Evolutionary conservation across 2,888 invertebrate species (phyloP).

Genomic region (Hecatera dysodea): DNA sequence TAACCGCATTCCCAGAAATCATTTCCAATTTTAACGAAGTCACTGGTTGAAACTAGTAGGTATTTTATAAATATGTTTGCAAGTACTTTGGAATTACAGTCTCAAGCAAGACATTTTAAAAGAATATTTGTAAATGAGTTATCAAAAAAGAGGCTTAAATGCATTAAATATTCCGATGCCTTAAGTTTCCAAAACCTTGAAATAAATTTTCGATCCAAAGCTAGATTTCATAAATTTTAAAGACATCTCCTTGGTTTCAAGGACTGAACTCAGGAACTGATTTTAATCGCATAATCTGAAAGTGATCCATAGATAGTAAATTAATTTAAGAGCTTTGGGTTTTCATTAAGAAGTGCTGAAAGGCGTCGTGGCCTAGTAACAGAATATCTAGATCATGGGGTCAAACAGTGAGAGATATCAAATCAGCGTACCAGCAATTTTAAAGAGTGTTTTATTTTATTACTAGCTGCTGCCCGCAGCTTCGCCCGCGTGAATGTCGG

Average conservation of each 20-base stretch:
- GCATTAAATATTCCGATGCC: no score
- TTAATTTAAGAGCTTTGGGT: conserved; percentile 13
- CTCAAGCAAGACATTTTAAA: no score
- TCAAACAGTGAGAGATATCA: conserved; percentile 6
- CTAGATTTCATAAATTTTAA: conserved; percentile 16
- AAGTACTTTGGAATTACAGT: no score
- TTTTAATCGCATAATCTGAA: conserved; percentile 18
- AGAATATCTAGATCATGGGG: conserved; percentile 10
- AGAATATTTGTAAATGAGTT: no score
- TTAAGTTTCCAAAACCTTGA: not conserved
- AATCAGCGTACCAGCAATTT: conserved; percentile 18
- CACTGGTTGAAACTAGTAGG: no score
- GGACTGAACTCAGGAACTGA: conserved; percentile 3
- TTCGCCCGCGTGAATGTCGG: no score
- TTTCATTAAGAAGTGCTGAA: conserved; percentile 12
- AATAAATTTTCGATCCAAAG: not conserved
- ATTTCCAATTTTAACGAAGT: no score
- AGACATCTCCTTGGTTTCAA: not conserved
- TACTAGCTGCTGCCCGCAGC: no score
- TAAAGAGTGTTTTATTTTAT: no score
- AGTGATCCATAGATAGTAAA: conserved; percentile 11
- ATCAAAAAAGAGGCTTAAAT: no score
- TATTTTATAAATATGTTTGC: no score
- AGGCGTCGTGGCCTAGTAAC: conserved; percentile 20
- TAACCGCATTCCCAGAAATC: no score